Evolutionary conservation across 2,888 invertebrate species (phyloP), one percentile per base, ranked within the genome.

Genomic region (Spodoptera exigua): DNA sequence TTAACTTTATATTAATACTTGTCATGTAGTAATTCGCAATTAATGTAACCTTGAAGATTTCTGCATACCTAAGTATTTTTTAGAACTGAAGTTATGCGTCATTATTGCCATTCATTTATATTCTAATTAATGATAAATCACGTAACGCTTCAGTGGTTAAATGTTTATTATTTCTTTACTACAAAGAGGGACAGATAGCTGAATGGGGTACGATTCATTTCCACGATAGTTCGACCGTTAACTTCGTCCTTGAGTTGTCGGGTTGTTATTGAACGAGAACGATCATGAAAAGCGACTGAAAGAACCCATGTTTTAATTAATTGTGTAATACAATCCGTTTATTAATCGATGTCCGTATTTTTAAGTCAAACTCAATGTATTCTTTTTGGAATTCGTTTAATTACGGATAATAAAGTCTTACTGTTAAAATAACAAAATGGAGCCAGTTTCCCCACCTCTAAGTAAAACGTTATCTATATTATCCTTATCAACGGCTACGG

Each of bases 401-500:
- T n/a, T n/a, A n/a, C n/a, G n/a, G n/a, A n/a, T n/a, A n/a, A n/a
- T n/a, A n/a, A n/a, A n/a, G n/a, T n/a, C n/a, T n/a, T n/a, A n/a
- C 27, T 27, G 1, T 27, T 27, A 27, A 27, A 21, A 21, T 21
- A 3, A 4, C 21, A 1, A 5, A n/a, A 21, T 21, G 21, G 7
- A 5, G 21, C 21, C 5, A n/a, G n/a, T n/a, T n/a, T n/a, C n/a
- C n/a, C n/a, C n/a, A n/a, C n/a, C n/a, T n/a, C n/a, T n/a, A 35
- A 32, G 9, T 40, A 62, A 21, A 21, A 27, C 7, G 43, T 37
- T 32, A 43, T 61, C 5, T 32, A 41, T 17, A 34, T 34, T 10
- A 43, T 34, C 60, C 44, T 74, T 61, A 80, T 80, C 72, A 74
- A 72, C 44, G 17, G 5, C 7, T 18, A 39, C 39, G 12, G 12